Evolutionary conservation across 2,888 invertebrate species (phyloP), one percentile per base, ranked within the genome.

Genomic region (Thyatira batis): DNA sequence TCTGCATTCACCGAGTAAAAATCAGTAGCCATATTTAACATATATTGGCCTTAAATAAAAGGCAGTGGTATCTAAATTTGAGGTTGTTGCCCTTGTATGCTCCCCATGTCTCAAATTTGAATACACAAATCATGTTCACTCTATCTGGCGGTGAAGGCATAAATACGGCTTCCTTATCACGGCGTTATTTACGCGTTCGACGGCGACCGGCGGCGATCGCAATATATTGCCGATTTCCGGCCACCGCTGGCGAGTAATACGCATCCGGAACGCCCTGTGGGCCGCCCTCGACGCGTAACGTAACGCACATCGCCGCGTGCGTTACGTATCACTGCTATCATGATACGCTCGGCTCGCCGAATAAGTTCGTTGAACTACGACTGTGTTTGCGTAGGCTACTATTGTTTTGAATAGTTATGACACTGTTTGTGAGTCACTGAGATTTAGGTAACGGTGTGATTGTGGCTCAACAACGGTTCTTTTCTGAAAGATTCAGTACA

Each of bases 161-260:
- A 79, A 75, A 82, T 78, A 78, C 53, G 61, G 61, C 63, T 67
- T 67, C 79, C 39, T 39, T 39, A 81, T 82, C 78, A 83, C 78
- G 72, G 58, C 58, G 75, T 83, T 84, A 85, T 85, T 85, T 84
- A 82, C 81, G 75, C 73, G 76, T 64, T 61, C 58, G 65, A 58
- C 63, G 60, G 45, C 67, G 69, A 67, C 74, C 73, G 80, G 71
- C 78, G 71, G 78, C 75, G 72, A 82, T 81, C 76, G 80, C 79
- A 81, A 88, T 88, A 87, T 88, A 87, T 87, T 84, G 83, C 76
- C 80, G 87, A 86, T 87, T 84, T 90, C 89, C 90, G 87, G 82
- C 81, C 83, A 78, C 80, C 73, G 79, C 79, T 84, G 87, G 87
- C 88, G 86, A 87, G 89, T 91, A 90, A 90, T 91, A 83, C 83